phyloP scores from a whole-genome alignment of 2,113 vertebrate genomes.

The Solenodon paradoxus region DNA sequence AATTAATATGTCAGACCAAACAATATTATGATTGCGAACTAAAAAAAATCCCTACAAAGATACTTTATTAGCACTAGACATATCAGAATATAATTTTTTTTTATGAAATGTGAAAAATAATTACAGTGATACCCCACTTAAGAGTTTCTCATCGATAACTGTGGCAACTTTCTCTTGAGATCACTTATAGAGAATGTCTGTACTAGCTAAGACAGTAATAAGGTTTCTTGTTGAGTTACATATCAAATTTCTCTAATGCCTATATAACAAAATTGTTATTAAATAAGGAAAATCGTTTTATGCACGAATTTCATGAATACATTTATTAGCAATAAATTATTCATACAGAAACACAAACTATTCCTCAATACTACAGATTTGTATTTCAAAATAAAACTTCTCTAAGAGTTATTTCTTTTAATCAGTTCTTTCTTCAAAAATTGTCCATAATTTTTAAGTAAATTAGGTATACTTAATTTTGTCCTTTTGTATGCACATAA shows the following conservation, averaged over 20 bases:
- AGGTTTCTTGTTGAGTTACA: neutral
- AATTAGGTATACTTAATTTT: conserved; percentile 2
- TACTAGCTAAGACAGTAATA: neutral
- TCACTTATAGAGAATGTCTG: neutral
- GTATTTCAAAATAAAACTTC: conserved; percentile 14
- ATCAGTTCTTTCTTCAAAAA: neutral
- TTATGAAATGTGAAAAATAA: neutral
- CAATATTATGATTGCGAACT: neutral
- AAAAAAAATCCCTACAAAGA: conserved; percentile 6
- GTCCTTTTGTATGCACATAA: neutral
- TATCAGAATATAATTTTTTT: neutral
- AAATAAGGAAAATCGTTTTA: neutral
- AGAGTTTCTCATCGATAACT: neutral
- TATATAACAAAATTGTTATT: neutral
- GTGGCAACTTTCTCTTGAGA: neutral
- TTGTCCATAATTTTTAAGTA: neutral
- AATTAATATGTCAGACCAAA: neutral
- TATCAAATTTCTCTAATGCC: neutral
- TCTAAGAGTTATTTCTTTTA: neutral
- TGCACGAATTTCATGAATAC: neutral
- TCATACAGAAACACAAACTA: conserved; percentile 6
- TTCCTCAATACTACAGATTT: neutral
- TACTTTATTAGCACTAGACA: neutral
- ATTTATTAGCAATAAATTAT: neutral
- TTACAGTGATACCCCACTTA: neutral